Evolutionary conservation across 92 coral and sea anemone species (phyloP), one percentile per base, ranked within the genome.

Genomic region (Heteractis magnifica): DNA sequence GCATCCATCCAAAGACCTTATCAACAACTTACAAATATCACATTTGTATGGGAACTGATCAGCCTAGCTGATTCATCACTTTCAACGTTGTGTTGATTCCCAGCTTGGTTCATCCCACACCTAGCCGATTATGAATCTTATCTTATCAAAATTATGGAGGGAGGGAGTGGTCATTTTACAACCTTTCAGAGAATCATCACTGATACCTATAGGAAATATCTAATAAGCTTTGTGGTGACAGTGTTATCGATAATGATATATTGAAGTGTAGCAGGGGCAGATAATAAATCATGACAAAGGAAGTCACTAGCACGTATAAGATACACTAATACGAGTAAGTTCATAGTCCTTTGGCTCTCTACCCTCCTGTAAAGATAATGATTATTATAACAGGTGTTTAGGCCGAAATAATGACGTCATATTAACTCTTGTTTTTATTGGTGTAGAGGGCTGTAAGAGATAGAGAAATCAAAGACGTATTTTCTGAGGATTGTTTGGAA

Each of bases 321-420:
- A 12, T 19, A 71, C 15, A 56, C 21, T 52, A 13, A 65, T 8
- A 64, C 23, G 59, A 51, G 65, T 81, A 68, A 68, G 64, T 14
- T 64, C 78, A 68, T 52, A 41, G 11, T 58, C n/a, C 75, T 10
- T 21, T 68, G 49, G 75, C 51, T 49, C 44, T 62, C 60, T 18
- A 65, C 75, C 48, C 64, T 71, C 84, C 44, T 19, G 75, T 11
- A 51, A 10, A 81, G 77, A 34, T 18, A 13, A 50, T 85, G 77
- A 85, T 85, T 23, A 50, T n/a, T 21, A 68, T 77, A 48, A 78
- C 88, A 85, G 88, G 88, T 85, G 88, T 34, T 16, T 68, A 55
- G 56, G 34, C 26, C 88, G 34, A 50, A 21, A 71, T 68, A 15
- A 20, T 81, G 84, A 81, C 84, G 84, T 70, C 65, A 81, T 81